Conservation (phyloP, 2,797 vertebrate genomes). For the Pseudomugil tenellus region DNA sequence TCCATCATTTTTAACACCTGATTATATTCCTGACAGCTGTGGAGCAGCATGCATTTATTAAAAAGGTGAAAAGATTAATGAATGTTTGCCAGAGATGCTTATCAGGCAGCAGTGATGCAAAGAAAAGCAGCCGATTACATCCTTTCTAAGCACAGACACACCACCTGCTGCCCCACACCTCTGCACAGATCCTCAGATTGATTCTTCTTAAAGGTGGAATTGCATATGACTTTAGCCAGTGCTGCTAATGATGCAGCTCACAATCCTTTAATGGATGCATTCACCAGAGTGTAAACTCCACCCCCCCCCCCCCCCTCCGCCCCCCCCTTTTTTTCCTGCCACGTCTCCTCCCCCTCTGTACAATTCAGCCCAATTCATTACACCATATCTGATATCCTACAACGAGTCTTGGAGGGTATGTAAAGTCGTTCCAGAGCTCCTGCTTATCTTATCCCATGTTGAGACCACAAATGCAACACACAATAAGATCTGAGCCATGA, state of each 20-base stretch:
- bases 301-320: conserved; percentile 10
- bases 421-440: conserved; percentile 26
- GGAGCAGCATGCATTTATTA: conserved; percentile 28
- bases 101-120: conserved; percentile 4
- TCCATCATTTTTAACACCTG: conserved; percentile 1
- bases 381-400: conserved; percentile 26
- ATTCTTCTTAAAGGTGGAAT: conserved; percentile 45
- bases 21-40: conserved; percentile 32
- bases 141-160: conserved; percentile 15
- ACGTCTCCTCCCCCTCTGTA: conserved; percentile 25
- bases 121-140: background rate
- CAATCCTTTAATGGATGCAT: conserved; percentile 63
- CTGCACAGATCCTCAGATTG: conserved; percentile 39
- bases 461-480: conserved; percentile 4
- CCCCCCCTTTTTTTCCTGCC: conserved; percentile 16
- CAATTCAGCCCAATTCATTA: conserved; percentile 50
- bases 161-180: conserved; percentile 5
- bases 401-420: conserved; percentile 37
- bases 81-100: conserved; percentile 15
- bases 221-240: conserved; percentile 31
- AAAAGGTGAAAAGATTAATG: conserved; percentile 39
- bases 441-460: conserved; percentile 26
- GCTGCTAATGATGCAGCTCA: conserved; percentile 54
- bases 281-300: conserved; percentile 39
- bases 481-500: conserved; percentile 12